Conservation (phyloP, 2,113 vertebrate species). For the Spea multiplicata region DNA sequence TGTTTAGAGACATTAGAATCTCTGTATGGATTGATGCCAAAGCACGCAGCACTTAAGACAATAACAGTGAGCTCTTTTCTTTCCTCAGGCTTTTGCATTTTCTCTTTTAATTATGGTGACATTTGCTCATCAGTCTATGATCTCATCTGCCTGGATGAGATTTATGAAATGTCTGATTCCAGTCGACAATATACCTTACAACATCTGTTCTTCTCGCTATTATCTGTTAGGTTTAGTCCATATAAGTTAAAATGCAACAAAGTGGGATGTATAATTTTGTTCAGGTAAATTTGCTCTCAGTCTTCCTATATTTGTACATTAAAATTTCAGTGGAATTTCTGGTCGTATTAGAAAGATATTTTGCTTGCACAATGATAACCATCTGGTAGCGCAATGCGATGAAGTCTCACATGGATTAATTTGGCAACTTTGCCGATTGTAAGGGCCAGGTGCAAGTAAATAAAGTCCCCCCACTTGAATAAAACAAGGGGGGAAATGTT, state of each 20-base stretch:
- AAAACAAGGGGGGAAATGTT: no score
- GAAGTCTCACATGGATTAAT: background rate
- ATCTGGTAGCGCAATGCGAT: no score
- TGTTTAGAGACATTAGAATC: slow-evolving; percentile 19
- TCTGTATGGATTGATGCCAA: slow-evolving; percentile 27
- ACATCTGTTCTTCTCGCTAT: slow-evolving; percentile 9
- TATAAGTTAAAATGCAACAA: background rate
- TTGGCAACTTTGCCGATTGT: slow-evolving; percentile 14
- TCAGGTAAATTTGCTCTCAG: no score
- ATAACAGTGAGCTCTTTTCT: slow-evolving; percentile 37
- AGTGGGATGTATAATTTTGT: no score
- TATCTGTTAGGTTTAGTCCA: slow-evolving; percentile 20
- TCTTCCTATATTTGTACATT: no score
- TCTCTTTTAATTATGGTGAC: slow-evolving; percentile 36
- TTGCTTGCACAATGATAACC: no score
- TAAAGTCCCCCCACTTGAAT: no score
- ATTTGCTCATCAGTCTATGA: slow-evolving; percentile 38
- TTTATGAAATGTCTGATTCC: slow-evolving; percentile 29
- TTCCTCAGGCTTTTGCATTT: slow-evolving; percentile 21
- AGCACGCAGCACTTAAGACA: slow-evolving; percentile 30
- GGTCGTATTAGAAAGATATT: no score
- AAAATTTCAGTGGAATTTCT: no score
- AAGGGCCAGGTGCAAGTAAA: slow-evolving; percentile 5
- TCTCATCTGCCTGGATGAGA: slow-evolving; percentile 15
- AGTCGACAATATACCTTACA: slow-evolving; percentile 1